phyloP scores from a whole-genome alignment of 2,888 invertebrate genomes.

The Amorpha juglandis region DNA sequence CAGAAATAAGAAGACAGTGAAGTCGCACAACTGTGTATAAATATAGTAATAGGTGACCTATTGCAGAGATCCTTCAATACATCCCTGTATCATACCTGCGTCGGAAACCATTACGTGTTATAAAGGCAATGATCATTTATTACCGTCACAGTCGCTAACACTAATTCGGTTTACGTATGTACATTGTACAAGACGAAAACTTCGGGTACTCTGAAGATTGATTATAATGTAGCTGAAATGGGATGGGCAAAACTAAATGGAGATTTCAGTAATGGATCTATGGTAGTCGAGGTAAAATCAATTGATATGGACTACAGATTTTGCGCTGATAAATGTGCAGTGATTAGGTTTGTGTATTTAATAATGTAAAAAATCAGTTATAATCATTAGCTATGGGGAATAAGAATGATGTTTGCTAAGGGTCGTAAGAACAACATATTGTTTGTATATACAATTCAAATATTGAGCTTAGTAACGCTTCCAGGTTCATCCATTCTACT shows the following conservation, averaged over 20 bases:
- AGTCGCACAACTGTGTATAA: neutral
- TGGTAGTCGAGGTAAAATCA: neutral
- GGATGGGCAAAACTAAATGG: neutral
- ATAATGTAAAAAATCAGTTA: too few relatives aligned
- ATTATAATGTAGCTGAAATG: conserved; percentile 10
- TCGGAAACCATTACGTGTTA: conserved; percentile 39
- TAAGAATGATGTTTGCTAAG: too few relatives aligned
- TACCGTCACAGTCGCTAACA: conserved; percentile 31
- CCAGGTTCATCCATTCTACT: too few relatives aligned
- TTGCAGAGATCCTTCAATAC: neutral
- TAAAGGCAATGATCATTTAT: conserved; percentile 48
- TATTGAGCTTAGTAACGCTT: too few relatives aligned
- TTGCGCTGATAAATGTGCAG: too few relatives aligned
- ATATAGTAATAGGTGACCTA: neutral
- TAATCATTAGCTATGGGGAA: too few relatives aligned
- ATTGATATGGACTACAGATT: too few relatives aligned
- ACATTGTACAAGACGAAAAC: conserved; percentile 12
- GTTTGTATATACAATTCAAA: too few relatives aligned
- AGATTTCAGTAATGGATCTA: neutral
- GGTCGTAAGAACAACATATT: too few relatives aligned
- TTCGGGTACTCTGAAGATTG: conserved; percentile 10
- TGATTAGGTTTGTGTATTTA: too few relatives aligned
- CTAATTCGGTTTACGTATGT: conserved; percentile 35
- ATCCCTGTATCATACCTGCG: conserved; percentile 26
- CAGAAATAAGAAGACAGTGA: neutral